These are phyloP conservation scores for Champsocephalus esox DNA, from an alignment of 2,797 vertebrate genomes.

Conservation along the genomic window DNA sequence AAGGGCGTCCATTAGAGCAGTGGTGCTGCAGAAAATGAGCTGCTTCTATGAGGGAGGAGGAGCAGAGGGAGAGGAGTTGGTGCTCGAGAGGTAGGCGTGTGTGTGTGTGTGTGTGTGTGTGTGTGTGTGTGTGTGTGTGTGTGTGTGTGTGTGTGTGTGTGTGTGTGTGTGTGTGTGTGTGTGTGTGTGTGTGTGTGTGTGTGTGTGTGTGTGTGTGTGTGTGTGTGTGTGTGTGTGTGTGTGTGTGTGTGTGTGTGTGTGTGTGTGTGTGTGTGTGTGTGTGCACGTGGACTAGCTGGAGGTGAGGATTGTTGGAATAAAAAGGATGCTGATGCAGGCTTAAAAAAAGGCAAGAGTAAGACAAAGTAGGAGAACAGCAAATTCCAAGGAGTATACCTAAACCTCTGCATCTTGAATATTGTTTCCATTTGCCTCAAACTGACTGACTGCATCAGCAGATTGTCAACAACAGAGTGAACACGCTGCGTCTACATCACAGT, in stretches of 20 bases:
- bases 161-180: slow-evolving; percentile 26
- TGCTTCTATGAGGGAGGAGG: slow-evolving; percentile 83
- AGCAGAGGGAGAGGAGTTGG: slow-evolving; percentile 55
- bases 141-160: slow-evolving; percentile 26
- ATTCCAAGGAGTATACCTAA: slow-evolving; percentile 4
- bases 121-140: slow-evolving; percentile 28
- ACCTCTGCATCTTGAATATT: slow-evolving; percentile 38
- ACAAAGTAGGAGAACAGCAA: slow-evolving; percentile 68
- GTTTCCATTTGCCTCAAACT: slow-evolving; percentile 46
- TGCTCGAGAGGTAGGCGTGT: slow-evolving; percentile 41
- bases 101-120: slow-evolving; percentile 4
- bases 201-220: slow-evolving; percentile 26
- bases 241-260: slow-evolving; percentile 27
- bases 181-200: slow-evolving; percentile 26
- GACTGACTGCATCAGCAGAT: slow-evolving; percentile 22
- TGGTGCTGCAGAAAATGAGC: slow-evolving; percentile 90
- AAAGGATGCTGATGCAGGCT: slow-evolving; percentile 53
- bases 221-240: slow-evolving; percentile 28
- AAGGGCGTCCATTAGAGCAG: slow-evolving; percentile 97
- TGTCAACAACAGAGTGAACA: slow-evolving; percentile 29
- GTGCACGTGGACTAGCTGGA: slow-evolving; percentile 7
- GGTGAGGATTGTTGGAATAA: slow-evolving; percentile 46
- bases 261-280: slow-evolving; percentile 27
- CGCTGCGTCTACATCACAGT: slow-evolving; percentile 24
- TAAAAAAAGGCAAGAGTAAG: slow-evolving; percentile 78